These are phyloP conservation scores for Pachypeltis micranthus DNA, from an alignment of 1,140 invertebrate genomes.

Conservation along the genomic window DNA sequence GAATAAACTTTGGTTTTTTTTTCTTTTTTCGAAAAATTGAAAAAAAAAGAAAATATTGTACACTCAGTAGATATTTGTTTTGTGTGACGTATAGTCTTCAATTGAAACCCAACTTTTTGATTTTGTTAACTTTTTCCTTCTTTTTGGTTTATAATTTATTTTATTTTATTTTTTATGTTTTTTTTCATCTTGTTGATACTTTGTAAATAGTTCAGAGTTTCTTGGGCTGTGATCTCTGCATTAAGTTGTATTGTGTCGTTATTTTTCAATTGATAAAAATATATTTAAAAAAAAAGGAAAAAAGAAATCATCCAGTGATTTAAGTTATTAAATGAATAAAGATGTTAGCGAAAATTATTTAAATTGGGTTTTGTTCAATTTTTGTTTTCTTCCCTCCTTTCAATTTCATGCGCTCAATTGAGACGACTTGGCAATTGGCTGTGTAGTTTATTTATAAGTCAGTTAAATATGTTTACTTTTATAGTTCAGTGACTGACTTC, in stretches of 20 bases:
- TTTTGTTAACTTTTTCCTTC: slow-evolving; percentile 26
- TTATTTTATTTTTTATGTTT: too few relatives aligned
- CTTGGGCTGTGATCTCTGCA: slow-evolving; percentile 30
- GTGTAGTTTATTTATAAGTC: too few relatives aligned
- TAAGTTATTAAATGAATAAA: slow-evolving; percentile 31
- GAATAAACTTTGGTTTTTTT: too few relatives aligned
- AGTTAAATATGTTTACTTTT: too few relatives aligned
- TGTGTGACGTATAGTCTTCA: slow-evolving; percentile 26
- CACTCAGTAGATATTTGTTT: slow-evolving; percentile 26
- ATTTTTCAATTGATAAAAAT: slow-evolving; percentile 30
- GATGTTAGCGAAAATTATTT: slow-evolving; percentile 28
- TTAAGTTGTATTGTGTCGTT: slow-evolving; percentile 30
- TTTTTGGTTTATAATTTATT: too few relatives aligned
- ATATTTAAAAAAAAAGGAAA: slow-evolving; percentile 23
- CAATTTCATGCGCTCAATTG: too few relatives aligned
- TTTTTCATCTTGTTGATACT: slow-evolving; percentile 28
- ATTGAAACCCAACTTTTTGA: slow-evolving; percentile 25
- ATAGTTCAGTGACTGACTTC: too few relatives aligned
- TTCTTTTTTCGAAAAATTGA: too few relatives aligned
- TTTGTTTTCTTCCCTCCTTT: slow-evolving; percentile 8
- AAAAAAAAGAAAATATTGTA: slow-evolving; percentile 19
- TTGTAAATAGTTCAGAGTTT: slow-evolving; percentile 31
- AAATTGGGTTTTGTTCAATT: slow-evolving; percentile 12
- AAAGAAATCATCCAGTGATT: slow-evolving; percentile 29
- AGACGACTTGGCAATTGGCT: too few relatives aligned